Conservation (phyloP, 1,140 invertebrate species). For the Orchestia grillus region DNA sequence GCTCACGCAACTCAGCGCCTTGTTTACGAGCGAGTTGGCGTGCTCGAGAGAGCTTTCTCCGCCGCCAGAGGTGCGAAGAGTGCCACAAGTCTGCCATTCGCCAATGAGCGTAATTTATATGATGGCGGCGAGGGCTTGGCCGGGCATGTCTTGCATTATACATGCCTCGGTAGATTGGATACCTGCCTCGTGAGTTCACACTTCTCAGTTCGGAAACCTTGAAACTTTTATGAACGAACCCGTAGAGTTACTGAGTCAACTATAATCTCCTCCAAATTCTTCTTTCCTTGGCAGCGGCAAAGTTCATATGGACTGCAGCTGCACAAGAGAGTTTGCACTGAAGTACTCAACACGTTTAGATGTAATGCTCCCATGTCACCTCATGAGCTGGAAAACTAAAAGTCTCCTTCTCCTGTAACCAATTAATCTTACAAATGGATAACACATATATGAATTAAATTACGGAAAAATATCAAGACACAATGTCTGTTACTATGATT, state of each 20-base stretch:
- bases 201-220: not conserved
- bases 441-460: no score
- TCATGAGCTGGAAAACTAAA: no score
- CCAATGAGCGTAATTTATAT: slow-evolving; percentile 23
- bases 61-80: slow-evolving; percentile 20
- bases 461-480: no score
- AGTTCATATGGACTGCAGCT: not conserved
- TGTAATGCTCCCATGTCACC: no score
- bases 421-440: no score
- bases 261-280: not conserved
- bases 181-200: not conserved
- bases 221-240: not conserved
- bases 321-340: not conserved
- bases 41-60: not conserved
- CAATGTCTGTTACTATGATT: no score
- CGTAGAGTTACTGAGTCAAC: not conserved
- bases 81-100: not conserved
- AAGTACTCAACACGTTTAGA: no score
- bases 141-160: slow-evolving; percentile 30
- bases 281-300: not conserved
- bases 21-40: slow-evolving; percentile 17
- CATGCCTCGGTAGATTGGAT: slow-evolving; percentile 34
- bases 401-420: no score
- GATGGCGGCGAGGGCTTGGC: not conserved
- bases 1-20: not conserved